Percentiles rank a stretch among this genome's conserved stretches.
Conservation (phyloP, 2,888 invertebrate species). For the Drosophila mettleri region DNA sequence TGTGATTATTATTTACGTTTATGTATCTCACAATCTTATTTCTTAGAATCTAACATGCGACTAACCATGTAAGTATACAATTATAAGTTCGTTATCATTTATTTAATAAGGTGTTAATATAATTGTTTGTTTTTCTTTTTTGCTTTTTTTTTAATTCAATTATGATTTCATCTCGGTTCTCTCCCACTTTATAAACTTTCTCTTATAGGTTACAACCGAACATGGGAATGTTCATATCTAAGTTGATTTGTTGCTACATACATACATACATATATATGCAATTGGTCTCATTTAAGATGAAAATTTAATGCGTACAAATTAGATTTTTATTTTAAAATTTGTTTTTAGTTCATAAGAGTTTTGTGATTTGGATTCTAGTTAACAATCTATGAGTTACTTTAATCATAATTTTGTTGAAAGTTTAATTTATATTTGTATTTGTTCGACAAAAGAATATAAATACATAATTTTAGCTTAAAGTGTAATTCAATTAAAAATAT, state of each 20-base stretch:
- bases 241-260: constrained; percentile 45
- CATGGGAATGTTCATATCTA: constrained; percentile 56
- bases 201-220: constrained; percentile 57
- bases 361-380: constrained; percentile 69
- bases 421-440: constrained; percentile 8
- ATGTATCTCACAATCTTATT: constrained; percentile 69
- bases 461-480: constrained; percentile 27
- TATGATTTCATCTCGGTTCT: constrained; percentile 16
- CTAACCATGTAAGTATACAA: constrained; percentile 76
- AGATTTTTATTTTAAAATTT: constrained; percentile 43
- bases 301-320: constrained; percentile 61
- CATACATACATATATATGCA: constrained; percentile 31
- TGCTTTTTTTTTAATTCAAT: constrained; percentile 2
- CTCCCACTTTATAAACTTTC: constrained; percentile 29
- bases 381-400: constrained; percentile 30
- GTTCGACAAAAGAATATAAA: constrained; percentile 8
- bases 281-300: constrained; percentile 68
- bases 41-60: constrained; percentile 75
- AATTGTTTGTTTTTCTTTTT: constrained; percentile 11
- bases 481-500: constrained; percentile 26
- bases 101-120: not conserved
- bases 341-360: constrained; percentile 38
- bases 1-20: constrained; percentile 55
- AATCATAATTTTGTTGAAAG: constrained; percentile 24
- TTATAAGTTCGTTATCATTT: constrained; percentile 51